Conservation (phyloP, 2,113 vertebrate species). For the Nematolebias whitei region DNA sequence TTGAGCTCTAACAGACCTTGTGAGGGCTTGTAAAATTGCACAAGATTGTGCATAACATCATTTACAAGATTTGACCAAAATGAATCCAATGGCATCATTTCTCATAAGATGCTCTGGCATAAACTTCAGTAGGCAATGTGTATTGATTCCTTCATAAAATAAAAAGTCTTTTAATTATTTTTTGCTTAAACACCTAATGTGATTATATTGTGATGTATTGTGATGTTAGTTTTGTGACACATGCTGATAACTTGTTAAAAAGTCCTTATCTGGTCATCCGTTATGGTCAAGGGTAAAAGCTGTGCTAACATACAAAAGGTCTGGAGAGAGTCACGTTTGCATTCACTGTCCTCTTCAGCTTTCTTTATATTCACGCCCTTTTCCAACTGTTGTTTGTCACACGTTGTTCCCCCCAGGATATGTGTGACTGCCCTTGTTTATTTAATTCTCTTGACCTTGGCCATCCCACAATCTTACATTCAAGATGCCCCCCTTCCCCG, state of each 20-base stretch:
- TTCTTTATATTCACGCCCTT: background rate
- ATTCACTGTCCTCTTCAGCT: background rate
- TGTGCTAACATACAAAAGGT: conserved; percentile 10
- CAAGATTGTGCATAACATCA: background rate
- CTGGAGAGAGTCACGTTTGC: background rate
- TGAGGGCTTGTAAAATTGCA: no score
- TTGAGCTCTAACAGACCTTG: no score
- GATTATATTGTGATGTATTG: no score
- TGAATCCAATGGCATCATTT: background rate
- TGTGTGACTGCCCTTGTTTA: conserved; percentile 66
- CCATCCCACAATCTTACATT: conserved; percentile 58
- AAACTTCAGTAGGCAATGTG: no score
- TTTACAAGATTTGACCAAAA: background rate
- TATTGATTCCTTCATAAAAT: no score
- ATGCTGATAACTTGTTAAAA: no score
- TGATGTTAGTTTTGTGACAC: no score
- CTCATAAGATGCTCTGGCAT: no score
- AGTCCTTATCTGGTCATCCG: conserved; percentile 3
- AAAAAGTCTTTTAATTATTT: no score
- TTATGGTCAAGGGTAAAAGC: conserved; percentile 16
- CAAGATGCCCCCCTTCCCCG: conserved; percentile 37
- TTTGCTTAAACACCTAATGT: no score
- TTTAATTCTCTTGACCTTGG: conserved; percentile 72
- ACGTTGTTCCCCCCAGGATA: conserved; percentile 38
- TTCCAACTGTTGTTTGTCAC: conserved; percentile 24